phyloP scores from a whole-genome alignment of 2,113 vertebrate genomes.

The Oceanites oceanicus region DNA sequence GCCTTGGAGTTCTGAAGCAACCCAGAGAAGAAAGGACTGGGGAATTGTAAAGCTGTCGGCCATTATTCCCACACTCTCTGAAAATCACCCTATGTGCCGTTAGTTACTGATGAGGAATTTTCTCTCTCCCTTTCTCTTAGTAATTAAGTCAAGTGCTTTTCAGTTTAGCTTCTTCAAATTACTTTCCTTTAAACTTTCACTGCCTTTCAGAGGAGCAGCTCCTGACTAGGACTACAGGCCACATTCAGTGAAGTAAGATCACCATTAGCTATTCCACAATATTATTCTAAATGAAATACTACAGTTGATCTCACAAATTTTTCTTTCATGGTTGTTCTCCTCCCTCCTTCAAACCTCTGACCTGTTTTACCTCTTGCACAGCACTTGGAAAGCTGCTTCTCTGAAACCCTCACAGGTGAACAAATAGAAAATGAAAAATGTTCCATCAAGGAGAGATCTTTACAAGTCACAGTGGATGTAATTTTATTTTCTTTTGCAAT shows the following conservation, averaged over 20 bases:
- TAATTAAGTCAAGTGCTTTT: neutral
- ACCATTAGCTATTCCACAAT: neutral
- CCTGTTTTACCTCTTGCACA: neutral
- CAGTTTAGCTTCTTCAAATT: neutral
- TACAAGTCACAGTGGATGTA: neutral
- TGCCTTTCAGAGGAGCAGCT: neutral
- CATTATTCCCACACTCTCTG: neutral
- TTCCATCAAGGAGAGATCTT: neutral
- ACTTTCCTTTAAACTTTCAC: neutral
- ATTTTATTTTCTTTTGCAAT: neutral
- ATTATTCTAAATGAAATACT: neutral
- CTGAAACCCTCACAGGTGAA: neutral
- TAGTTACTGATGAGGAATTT: neutral
- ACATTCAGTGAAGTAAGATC: neutral
- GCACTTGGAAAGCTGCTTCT: neutral
- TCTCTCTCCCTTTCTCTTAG: neutral
- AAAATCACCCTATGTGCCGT: neutral
- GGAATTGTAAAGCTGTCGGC: neutral
- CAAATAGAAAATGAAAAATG: constrained; percentile 3
- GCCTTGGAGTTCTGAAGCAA: neutral
- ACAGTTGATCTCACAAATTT: neutral
- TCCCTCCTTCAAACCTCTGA: neutral
- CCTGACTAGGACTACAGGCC: neutral
- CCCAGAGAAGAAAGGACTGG: neutral
- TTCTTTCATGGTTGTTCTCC: neutral